These are phyloP conservation scores for Limosa lapponica DNA, from an alignment of 2,797 vertebrate genomes.

Conservation along the genomic window DNA sequence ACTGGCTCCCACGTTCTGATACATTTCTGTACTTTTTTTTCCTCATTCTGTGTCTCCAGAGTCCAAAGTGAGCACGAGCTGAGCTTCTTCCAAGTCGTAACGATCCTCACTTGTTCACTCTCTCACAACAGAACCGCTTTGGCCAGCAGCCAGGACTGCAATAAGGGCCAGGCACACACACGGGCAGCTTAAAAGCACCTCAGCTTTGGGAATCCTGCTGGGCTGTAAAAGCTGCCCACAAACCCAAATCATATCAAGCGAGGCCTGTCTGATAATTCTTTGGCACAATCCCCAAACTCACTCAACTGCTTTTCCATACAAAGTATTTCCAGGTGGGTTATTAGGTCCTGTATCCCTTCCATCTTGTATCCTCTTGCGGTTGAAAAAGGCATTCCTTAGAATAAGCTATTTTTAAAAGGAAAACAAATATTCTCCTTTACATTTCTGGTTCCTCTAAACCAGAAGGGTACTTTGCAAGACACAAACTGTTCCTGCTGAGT, in stretches of 20 bases:
- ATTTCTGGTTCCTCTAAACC: slow-evolving; percentile 1
- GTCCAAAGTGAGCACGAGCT: not conserved
- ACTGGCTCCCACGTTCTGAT: not conserved
- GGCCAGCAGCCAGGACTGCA: slow-evolving; percentile 32
- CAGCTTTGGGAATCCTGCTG: slow-evolving; percentile 59
- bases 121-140: not conserved
- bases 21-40: not conserved
- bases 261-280: slow-evolving; percentile 50
- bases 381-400: slow-evolving; percentile 34
- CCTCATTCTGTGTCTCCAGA: not conserved
- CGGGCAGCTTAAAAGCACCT: slow-evolving; percentile 13
- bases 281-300: slow-evolving; percentile 40
- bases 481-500: not conserved
- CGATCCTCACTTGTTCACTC: slow-evolving; percentile 35
- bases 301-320: slow-evolving; percentile 34
- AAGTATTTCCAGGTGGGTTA: slow-evolving; percentile 66
- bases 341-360: slow-evolving; percentile 34
- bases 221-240: slow-evolving; percentile 60
- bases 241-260: slow-evolving; percentile 53
- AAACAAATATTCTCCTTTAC: slow-evolving; percentile 16
- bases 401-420: slow-evolving; percentile 15
- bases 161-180: slow-evolving; percentile 33
- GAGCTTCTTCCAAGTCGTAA: slow-evolving; percentile 18
- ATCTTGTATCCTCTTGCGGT: not conserved
- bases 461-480: not conserved